phyloP scores from a whole-genome alignment of 2,888 invertebrate species.

The Pterostichus niger region DNA sequence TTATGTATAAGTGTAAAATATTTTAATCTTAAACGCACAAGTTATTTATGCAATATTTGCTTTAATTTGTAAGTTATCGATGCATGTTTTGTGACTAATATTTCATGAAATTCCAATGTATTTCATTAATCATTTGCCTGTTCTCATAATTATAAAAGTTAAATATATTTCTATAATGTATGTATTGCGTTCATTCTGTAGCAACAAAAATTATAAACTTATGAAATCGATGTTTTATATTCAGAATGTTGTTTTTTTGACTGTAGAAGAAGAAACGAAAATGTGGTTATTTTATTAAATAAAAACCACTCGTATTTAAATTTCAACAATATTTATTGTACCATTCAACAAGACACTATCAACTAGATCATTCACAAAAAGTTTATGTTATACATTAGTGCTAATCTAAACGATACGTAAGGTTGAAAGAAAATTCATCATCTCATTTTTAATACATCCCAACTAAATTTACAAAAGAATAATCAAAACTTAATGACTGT shows the following conservation, averaged over 20 bases:
- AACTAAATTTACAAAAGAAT: conserved; percentile 17
- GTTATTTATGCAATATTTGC: conserved; percentile 65
- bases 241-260: conserved; percentile 43
- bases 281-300: conserved; percentile 60
- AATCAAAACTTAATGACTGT: not conserved
- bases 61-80: conserved; percentile 61
- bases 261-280: conserved; percentile 41
- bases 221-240: conserved; percentile 44
- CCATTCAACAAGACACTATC: conserved; percentile 66
- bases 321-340: conserved; percentile 67
- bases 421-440: conserved; percentile 30
- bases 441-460: conserved; percentile 2
- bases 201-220: conserved; percentile 44
- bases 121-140: conserved; percentile 62
- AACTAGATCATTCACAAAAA: conserved; percentile 65
- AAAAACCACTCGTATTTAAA: conserved; percentile 60
- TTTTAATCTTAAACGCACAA: conserved; percentile 65
- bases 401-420: conserved; percentile 60
- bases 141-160: conserved; percentile 60
- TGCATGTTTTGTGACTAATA: conserved; percentile 63
- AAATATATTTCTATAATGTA: conserved; percentile 65
- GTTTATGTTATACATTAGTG: conserved; percentile 59
- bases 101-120: conserved; percentile 58
- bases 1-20: conserved; percentile 63
- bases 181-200: conserved; percentile 58